Evolutionary conservation across 1,140 invertebrate genomes (phyloP), one percentile per base, ranked within the genome.

Genomic region (Geopemphigus sp.): DNA sequence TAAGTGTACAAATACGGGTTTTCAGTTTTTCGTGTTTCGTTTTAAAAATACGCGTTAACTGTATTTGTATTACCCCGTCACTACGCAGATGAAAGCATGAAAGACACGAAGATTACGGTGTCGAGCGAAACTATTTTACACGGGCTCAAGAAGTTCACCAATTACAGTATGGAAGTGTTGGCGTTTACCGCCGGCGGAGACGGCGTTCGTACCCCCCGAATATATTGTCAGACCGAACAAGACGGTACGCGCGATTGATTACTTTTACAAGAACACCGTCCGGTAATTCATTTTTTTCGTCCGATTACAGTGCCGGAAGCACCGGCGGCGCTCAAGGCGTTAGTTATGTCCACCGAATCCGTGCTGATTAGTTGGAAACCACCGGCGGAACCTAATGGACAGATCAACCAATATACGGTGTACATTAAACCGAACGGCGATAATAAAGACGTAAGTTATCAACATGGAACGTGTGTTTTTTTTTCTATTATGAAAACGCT

Each of bases 111-210:
- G 85, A 95, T 94, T 82, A 95, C 93, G 64, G 91, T 95, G 57
- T 93, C 94, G 81, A 95, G 92, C 84, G 95, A 97, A 86, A 96
- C 95, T 1, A 95, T 96, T 84, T 88, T 97, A 10, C 93, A 96
- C 84, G 94, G 93, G 68, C 87, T 98, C 32, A 94, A 95, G 85
- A 97, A 97, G 85, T 98, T 92, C 85, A 98, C 96, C 1, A 98
- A 98, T 87, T 98, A 98, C 86, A 97, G 94, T 74, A 95, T 98
- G 90, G 94, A 97, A 89, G 95, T 98, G 53, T 86, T 98, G 81
- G 95, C 96, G 61, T 97, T 92, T 83, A 98, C 96, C 39, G 93
- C 94, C 66, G 96, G 95, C 81, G 97, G 97, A n/a, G 96, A 98
- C 85, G 97, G 96, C 80, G 95, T 97, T 50, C 90, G 93, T 81